Evolutionary conservation across 2,888 invertebrate species (phyloP), one percentile per base, ranked within the genome.

Genomic region (Cyclophora albipunctata): DNA sequence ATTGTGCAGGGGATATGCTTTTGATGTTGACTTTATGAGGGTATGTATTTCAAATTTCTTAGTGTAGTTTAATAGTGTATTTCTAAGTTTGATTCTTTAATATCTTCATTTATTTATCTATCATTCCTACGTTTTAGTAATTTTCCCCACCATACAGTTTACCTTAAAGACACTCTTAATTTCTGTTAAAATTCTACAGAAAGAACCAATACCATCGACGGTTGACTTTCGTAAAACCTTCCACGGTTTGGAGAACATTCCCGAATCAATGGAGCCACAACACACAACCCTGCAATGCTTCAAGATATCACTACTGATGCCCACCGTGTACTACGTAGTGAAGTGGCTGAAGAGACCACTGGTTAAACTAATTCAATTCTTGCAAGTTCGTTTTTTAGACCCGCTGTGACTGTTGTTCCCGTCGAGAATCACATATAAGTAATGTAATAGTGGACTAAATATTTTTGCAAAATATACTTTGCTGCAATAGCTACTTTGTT

Each of bases 11-110:
- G 62, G 66, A 33, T 60, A 61, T 44, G 71, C 71, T 6, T 72
- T 66, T 45, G 66, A 69, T 40, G 65, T 75, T 4, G 51, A 67
- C 42, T 65, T 92, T 90, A 62, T 56, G 7, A 62, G 71, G 69
- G 78, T 78, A 56, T 33, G 20, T 4, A 7, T 41, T 42, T 20
- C 20, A 20, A 20, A 20, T 20, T 20, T 20, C 20, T 20, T 20
- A 20, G 20, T 20, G 20, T 20, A 20, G 20, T 20, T 20, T 20
- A 20, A 20, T 2, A 3, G 7, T 41, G 7, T 41, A 41, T 5
- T 40, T 40, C 40, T 40, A 40, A 7, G 40, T 40, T 3, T 20
- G 20, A 20, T 20, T 20, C 20, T 7, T 40, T 40, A 40, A 40
- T 40, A 40, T 40, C 20, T 20, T 20, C 20, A 1, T 20, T 20